A percentile compares a stretch with the other conserved stretches of the same genome.
phyloP scores from a whole-genome alignment of 2,797 vertebrate species.

The Falco novaeseelandiae region DNA sequence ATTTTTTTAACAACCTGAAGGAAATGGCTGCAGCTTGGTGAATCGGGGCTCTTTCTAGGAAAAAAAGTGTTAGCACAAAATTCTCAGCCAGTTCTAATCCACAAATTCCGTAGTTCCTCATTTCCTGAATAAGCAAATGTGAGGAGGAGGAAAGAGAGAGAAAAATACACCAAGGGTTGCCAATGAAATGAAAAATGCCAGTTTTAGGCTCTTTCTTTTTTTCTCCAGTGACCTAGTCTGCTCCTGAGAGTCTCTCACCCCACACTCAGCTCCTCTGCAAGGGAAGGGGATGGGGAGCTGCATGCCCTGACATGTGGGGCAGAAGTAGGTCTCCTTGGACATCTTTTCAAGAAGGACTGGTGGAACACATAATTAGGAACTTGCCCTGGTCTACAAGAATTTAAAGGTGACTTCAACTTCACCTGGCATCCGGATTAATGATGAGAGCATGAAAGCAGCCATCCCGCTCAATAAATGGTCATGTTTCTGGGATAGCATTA shows the following conservation, averaged over 20 bases:
- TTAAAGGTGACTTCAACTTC: not conserved
- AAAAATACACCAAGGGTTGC: not conserved
- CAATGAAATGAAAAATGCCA: not conserved
- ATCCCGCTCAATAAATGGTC: not conserved
- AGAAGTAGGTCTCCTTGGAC: not conserved
- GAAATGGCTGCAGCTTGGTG: not conserved
- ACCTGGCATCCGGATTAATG: not conserved
- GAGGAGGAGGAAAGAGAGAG: not conserved
- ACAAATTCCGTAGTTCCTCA: not conserved
- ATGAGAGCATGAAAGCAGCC: not conserved
- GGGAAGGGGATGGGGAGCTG: not conserved
- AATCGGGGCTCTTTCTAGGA: not conserved
- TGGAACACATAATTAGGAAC: not conserved
- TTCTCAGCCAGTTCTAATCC: not conserved
- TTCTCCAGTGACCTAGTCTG: not conserved
- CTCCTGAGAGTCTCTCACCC: not conserved
- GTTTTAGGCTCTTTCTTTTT: not conserved
- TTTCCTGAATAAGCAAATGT: not conserved
- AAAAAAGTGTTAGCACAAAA: not conserved
- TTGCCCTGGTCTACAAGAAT: not conserved
- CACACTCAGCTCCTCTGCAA: not conserved
- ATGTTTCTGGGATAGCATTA: not conserved
- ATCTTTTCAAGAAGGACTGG: not conserved
- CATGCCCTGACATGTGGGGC: not conserved
- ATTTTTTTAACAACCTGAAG: not conserved